phyloP scores from a whole-genome alignment of 2,888 invertebrate species.

The Xylota segnis region DNA sequence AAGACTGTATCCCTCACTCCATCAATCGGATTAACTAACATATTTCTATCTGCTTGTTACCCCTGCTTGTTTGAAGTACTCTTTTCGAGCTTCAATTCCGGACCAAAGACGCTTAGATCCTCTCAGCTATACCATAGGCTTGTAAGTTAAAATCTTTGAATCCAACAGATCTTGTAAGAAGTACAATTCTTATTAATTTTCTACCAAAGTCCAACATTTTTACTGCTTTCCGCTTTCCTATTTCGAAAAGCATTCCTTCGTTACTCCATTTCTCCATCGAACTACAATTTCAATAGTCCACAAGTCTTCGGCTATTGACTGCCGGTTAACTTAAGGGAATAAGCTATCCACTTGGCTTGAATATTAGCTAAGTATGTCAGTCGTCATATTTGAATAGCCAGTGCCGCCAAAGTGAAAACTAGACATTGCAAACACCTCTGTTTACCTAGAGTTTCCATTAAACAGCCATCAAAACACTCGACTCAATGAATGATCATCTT shows the following conservation, averaged over 20 bases:
- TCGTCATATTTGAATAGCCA: slow-evolving; percentile 3
- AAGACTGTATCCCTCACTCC: too few relatives aligned
- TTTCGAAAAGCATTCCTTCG: not conserved
- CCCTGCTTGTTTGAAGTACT: too few relatives aligned
- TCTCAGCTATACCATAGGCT: too few relatives aligned
- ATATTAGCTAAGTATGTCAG: not conserved
- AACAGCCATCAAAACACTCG: slow-evolving; percentile 30
- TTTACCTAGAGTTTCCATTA: slow-evolving; percentile 14
- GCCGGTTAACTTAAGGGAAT: not conserved
- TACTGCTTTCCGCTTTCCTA: slow-evolving; percentile 5
- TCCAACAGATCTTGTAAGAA: too few relatives aligned
- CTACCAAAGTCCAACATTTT: not conserved
- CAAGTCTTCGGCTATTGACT: not conserved
- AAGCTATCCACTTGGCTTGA: not conserved
- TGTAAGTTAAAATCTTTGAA: too few relatives aligned
- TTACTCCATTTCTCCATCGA: not conserved
- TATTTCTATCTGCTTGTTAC: too few relatives aligned
- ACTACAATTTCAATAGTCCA: not conserved
- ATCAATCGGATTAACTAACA: too few relatives aligned
- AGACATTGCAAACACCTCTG: not conserved
- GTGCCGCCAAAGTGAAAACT: slow-evolving; percentile 42
- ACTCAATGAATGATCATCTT: slow-evolving; percentile 5
- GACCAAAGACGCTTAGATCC: too few relatives aligned
- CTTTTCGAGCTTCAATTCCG: too few relatives aligned
- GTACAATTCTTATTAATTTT: not conserved